These are phyloP conservation scores for Agelastica alni DNA, from an alignment of 2,888 invertebrate genomes.

Conservation along the genomic window DNA sequence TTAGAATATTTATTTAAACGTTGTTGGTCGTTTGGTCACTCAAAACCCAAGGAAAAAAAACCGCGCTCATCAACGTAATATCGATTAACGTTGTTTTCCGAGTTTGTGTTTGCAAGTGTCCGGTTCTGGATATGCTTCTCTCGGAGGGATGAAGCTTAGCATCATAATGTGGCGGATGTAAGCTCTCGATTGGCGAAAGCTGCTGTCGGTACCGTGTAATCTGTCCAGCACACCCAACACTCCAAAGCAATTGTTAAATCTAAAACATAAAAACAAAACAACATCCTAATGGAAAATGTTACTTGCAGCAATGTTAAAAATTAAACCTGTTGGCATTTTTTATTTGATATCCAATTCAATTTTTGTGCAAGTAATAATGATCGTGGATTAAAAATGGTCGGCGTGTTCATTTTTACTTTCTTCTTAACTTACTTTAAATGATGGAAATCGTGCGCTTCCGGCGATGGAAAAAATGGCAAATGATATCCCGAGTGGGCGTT, in stretches of 20 bases:
- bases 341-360: too few species aligned
- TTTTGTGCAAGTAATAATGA: too few species aligned
- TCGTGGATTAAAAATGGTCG: too few species aligned
- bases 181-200: constrained; percentile 72
- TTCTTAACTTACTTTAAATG: constrained; percentile 71
- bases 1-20: too few species aligned
- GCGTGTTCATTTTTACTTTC: too few species aligned
- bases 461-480: constrained; percentile 81
- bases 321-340: too few species aligned
- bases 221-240: constrained; percentile 81
- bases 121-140: constrained; percentile 70
- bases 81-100: constrained; percentile 45
- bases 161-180: constrained; percentile 75
- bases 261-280: constrained; percentile 51
- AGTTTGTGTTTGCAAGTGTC: constrained; percentile 54
- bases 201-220: constrained; percentile 79
- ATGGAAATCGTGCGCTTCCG: constrained; percentile 87
- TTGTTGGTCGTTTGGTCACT: too few species aligned
- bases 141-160: constrained; percentile 67
- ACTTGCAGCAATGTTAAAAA: too few species aligned
- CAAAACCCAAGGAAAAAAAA: too few species aligned
- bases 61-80: too few species aligned
- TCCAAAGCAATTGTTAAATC: constrained; percentile 84
- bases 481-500: constrained; percentile 87
- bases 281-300: too few species aligned